Percentiles rank a stretch among this genome's conserved stretches.
Conservation (phyloP, 1,140 invertebrate genomes). For the Drosophila kepulauana region DNA sequence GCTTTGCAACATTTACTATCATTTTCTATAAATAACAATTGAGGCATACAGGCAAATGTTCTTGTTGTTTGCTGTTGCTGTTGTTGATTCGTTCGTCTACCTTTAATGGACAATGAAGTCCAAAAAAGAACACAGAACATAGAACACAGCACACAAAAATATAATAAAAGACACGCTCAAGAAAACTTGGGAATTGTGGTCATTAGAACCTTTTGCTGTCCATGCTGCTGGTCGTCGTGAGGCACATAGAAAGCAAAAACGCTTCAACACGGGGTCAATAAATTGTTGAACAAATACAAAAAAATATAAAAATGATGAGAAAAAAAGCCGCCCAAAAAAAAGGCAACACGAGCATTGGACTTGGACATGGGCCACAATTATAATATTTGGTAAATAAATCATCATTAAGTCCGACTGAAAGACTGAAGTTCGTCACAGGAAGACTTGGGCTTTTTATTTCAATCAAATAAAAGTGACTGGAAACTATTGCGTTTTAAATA, state of each 20-base stretch:
- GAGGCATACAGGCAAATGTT: constrained; percentile 62
- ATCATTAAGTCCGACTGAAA: constrained; percentile 58
- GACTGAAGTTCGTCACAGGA: constrained; percentile 10
- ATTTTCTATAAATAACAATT: constrained; percentile 83
- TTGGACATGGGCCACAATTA: constrained; percentile 44
- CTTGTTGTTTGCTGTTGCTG: too few species aligned
- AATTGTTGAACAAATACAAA: constrained; percentile 71
- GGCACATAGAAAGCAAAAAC: constrained; percentile 70
- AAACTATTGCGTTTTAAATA: constrained; percentile 69
- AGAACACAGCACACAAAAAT: constrained; percentile 16
- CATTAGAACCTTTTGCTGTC: constrained; percentile 65
- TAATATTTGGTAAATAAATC: constrained; percentile 72
- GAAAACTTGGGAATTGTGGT: constrained; percentile 64
- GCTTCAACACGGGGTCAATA: constrained; percentile 65
- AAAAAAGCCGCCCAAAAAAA: constrained; percentile 15
- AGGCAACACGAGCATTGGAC: constrained; percentile 17
- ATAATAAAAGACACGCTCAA: constrained; percentile 52
- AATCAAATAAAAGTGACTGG: constrained; percentile 63
- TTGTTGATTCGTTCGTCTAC: constrained; percentile 29
- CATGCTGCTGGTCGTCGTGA: constrained; percentile 18
- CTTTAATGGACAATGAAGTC: constrained; percentile 38
- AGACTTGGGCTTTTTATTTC: constrained; percentile 14
- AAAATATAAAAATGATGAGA: constrained; percentile 3
- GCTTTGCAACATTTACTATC: constrained; percentile 77
- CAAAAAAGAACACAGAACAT: constrained; percentile 13